Base-by-base conservation (phyloP, 2,888 invertebrate genomes). In the Pseudolycoriella hygida region DNA sequence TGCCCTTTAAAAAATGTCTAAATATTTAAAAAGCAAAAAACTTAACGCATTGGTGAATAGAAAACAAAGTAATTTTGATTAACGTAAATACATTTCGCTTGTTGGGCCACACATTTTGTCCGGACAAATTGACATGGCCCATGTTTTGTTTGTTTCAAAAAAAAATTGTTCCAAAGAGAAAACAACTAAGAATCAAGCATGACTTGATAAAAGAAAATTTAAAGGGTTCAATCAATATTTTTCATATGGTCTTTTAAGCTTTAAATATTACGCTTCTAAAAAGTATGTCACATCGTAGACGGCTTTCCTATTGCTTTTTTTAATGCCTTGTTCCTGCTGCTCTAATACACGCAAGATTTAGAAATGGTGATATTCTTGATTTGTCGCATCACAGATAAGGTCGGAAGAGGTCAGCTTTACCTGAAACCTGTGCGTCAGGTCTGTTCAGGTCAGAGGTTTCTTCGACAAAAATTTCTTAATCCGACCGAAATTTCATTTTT, bases 21-120 rank as follows among this genome's bases (percentile, higher is more conserved):
- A 14, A 34, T 12, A 14, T 34, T 34, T 10, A 12, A 34, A 42
- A 25, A 19, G 3, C 20, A 8, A 20, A 12, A 38, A 20, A 25
- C 17, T 31, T 20, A 31, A 38, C 10, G 40, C 17, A 43, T 31
- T n/a, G 15, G 18, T 46, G 25, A 32, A 46, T 32, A 39, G n/a
- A 18, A 5, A 40, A 11, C 8, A 44, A 44, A n/a, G n/a, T 32
- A 37, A 17, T 38, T 10, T 42, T 25, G 17, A 38, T 42, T 41
- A 18, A 20, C 32, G 30, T n/a, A n/a, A n/a, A n/a, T n/a, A n/a
- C n/a, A n/a, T 20, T 41, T 42, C 37, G 10, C 12, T 42, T 42
- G 45, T 44, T 40, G 49, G 49, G 49, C 49, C 47, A 47, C 46
- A 48, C 48, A 50, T 50, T 50, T 50, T 50, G 49, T 48, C 44